These are phyloP conservation scores for Perodicticus potto DNA, from an alignment of 2,797 vertebrate genomes.

Conservation along the genomic window DNA sequence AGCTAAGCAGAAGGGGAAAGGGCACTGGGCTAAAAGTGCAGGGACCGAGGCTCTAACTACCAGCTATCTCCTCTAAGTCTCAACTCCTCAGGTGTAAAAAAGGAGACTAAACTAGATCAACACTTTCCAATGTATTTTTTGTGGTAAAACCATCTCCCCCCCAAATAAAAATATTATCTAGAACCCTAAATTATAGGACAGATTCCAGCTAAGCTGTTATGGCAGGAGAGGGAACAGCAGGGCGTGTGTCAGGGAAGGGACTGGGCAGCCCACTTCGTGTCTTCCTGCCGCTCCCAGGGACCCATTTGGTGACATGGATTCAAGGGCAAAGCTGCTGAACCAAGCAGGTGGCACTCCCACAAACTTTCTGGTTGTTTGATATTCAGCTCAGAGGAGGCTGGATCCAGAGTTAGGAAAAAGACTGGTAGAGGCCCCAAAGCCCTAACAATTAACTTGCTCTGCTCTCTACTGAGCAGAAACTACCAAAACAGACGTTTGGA, in stretches of 20 bases:
- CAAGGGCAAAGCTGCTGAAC: background rate
- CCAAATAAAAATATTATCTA: background rate
- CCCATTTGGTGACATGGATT: background rate
- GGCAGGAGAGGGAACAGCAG: background rate
- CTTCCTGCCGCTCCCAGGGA: conserved; percentile 37
- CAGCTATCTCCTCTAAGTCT: background rate
- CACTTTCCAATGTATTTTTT: background rate
- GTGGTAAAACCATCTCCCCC: background rate
- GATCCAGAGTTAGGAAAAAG: background rate
- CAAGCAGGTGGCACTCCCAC: background rate
- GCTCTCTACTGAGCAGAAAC: background rate
- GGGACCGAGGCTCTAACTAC: background rate
- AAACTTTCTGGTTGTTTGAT: background rate
- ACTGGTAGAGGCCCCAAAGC: background rate
- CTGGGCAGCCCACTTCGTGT: background rate
- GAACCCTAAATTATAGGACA: background rate
- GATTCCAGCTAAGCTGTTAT: background rate
- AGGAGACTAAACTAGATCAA: background rate
- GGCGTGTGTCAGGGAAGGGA: accelerated
- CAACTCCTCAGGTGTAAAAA: accelerated
- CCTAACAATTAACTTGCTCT: background rate
- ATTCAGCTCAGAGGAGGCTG: background rate
- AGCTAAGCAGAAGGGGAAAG: too few species aligned
- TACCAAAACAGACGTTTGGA: background rate
- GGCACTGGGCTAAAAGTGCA: background rate